Evolutionary conservation across 1,140 invertebrate species (phyloP), one percentile per base, ranked within the genome.

Genomic region (Choristoneura fumiferana): DNA sequence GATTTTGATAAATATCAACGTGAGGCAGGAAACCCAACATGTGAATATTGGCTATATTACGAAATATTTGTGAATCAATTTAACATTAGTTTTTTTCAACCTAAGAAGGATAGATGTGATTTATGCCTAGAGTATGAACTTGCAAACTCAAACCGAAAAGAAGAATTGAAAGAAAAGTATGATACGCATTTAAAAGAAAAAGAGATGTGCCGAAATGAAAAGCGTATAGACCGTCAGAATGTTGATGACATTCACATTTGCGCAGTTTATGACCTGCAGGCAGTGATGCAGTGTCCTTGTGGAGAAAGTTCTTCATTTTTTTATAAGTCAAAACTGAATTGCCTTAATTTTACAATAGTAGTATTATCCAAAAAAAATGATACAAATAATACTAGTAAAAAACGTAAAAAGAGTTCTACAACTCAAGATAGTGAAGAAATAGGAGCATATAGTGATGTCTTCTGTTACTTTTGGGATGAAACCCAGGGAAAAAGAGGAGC

Each of bases 381-480:
- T 1, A 58, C 84, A 18, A 84, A 64, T 67, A 71, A 89, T 43
- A n/a, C n/a, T n/a, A n/a, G n/a, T n/a, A n/a, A n/a, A n/a, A 39
- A 81, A 5, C 35, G 8, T 10, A n/a, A 2, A 10, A 4, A 8
- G 2, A 36, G 12, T 36, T n/a, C n/a, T n/a, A n/a, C n/a, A n/a
- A n/a, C 1, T 8, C 8, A n/a, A 36, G 12, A 8, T n/a, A n/a
- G 1, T 36, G 35, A 36, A 36, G 37, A 13, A n/a, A 38, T n/a
- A 13, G 37, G n/a, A 4, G 62, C 43, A 12, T 74, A 58, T n/a
- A 58, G 67, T 14, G 57, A 69, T 63, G 73, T 68, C 4, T 57
- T 60, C 43, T 89, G 87, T 57, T 89, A 77, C 62, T 67, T 89
- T 22, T 91, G 89, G 87, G 69, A 84, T 69, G 89, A 91, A 68